phyloP scores from a whole-genome alignment of 2,797 vertebrate genomes.

The Neostethus bicornis region DNA sequence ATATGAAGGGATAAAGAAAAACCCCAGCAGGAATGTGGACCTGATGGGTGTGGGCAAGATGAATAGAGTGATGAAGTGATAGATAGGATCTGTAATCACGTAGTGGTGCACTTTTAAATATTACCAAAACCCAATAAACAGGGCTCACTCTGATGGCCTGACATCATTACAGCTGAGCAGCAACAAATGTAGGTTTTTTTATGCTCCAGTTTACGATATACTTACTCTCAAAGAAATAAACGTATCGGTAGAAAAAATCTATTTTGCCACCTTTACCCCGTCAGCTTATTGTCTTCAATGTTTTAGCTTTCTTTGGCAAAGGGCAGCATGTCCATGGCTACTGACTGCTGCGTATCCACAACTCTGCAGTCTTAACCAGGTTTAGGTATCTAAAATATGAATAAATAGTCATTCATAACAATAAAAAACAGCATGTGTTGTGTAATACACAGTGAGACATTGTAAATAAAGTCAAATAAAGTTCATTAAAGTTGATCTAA shows the following conservation, averaged over 20 bases:
- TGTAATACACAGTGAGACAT: background rate
- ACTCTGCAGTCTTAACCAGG: constrained; percentile 15
- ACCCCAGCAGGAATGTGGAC: constrained; percentile 38
- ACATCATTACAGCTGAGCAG: constrained; percentile 53
- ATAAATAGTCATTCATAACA: no score
- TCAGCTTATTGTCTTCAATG: constrained; percentile 28
- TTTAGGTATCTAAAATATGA: constrained; percentile 10
- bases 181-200: constrained; percentile 57
- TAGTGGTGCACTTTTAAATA: constrained; percentile 38
- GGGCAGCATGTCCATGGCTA: constrained; percentile 9
- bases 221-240: constrained; percentile 48
- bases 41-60: constrained; percentile 32
- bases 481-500: constrained; percentile 6
- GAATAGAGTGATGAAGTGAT: constrained; percentile 45
- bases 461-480: no score
- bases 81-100: constrained; percentile 42
- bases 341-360: constrained; percentile 28
- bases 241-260: constrained; percentile 53
- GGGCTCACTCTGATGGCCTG: constrained; percentile 27
- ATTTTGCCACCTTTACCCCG: constrained; percentile 39
- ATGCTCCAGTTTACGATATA: constrained; percentile 41
- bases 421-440: no score
- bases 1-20: constrained; percentile 56
- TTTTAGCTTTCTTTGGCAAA: constrained; percentile 41
- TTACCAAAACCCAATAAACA: constrained; percentile 62